These are phyloP conservation scores for Triplophysa rosa DNA, from an alignment of 2,113 vertebrate genomes.

Conservation along the genomic window DNA sequence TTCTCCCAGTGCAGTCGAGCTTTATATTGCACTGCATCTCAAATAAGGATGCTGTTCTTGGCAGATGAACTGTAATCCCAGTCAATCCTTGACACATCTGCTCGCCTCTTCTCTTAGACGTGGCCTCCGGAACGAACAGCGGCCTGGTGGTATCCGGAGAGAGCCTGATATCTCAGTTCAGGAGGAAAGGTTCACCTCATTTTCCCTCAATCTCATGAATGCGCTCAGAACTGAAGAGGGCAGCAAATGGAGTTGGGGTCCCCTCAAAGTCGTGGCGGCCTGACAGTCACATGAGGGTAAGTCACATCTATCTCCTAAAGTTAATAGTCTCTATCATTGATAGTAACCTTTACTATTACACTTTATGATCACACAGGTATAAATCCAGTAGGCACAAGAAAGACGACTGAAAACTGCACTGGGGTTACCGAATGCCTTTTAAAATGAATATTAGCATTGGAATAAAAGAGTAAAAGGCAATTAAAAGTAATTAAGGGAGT, in stretches of 20 bases:
- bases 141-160: neutral
- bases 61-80: constrained; percentile 59
- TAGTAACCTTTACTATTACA: constrained; percentile 36
- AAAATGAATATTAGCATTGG: constrained; percentile 33
- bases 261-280: constrained; percentile 33
- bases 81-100: constrained; percentile 52
- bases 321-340: constrained; percentile 51
- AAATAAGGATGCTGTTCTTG: constrained; percentile 54
- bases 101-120: constrained; percentile 46
- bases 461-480: constrained; percentile 42
- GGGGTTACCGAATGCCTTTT: neutral
- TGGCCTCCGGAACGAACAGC: constrained; percentile 17
- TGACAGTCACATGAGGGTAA: constrained; percentile 30
- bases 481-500: constrained; percentile 39
- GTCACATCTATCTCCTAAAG: constrained; percentile 41
- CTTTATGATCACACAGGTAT: constrained; percentile 28
- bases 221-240: constrained; percentile 29
- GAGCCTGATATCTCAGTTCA: constrained; percentile 12
- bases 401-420: neutral
- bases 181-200: neutral
- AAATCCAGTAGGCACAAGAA: constrained; percentile 12
- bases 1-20: neutral
- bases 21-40: constrained; percentile 63
- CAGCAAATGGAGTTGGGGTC: constrained; percentile 32
- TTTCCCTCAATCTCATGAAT: constrained; percentile 27